phyloP scores from a whole-genome alignment of 2,113 vertebrate species.

The Piaya cayana region DNA sequence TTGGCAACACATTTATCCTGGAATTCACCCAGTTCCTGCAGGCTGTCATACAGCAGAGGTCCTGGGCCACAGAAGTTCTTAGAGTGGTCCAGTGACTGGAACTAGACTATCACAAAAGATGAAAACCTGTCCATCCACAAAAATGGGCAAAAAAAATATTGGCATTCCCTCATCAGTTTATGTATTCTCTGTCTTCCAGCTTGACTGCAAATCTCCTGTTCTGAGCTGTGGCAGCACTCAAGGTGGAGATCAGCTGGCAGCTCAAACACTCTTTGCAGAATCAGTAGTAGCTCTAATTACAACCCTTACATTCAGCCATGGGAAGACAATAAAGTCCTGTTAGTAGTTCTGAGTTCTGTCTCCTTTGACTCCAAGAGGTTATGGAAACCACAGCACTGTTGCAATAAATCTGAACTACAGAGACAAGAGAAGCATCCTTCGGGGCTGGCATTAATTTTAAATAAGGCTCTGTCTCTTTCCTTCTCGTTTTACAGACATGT shows the following conservation, averaged over 20 bases:
- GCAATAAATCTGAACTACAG: not conserved
- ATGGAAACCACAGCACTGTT: not conserved
- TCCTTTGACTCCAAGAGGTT: not conserved
- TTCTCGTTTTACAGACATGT: not conserved
- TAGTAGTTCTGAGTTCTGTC: not conserved
- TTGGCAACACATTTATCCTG: not conserved
- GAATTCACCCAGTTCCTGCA: not conserved
- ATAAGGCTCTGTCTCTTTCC: not conserved
- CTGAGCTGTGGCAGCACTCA: not conserved
- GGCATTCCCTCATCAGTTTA: not conserved
- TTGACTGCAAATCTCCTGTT: not conserved
- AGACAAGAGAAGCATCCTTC: not conserved
- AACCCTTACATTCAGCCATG: not conserved
- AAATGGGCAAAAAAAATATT: not conserved
- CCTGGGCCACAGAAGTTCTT: not conserved
- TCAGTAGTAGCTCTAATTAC: not conserved
- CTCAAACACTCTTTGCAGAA: not conserved
- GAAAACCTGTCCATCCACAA: not conserved
- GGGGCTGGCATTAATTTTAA: constrained; percentile 15
- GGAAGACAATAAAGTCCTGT: not conserved
- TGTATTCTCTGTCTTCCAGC: not conserved
- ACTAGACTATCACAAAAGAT: not conserved
- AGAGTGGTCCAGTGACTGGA: not conserved
- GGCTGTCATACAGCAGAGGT: not conserved
- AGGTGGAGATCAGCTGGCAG: not conserved